These are phyloP conservation scores for Urophycis tenuis DNA, from an alignment of 2,797 vertebrate species.

Conservation along the genomic window DNA sequence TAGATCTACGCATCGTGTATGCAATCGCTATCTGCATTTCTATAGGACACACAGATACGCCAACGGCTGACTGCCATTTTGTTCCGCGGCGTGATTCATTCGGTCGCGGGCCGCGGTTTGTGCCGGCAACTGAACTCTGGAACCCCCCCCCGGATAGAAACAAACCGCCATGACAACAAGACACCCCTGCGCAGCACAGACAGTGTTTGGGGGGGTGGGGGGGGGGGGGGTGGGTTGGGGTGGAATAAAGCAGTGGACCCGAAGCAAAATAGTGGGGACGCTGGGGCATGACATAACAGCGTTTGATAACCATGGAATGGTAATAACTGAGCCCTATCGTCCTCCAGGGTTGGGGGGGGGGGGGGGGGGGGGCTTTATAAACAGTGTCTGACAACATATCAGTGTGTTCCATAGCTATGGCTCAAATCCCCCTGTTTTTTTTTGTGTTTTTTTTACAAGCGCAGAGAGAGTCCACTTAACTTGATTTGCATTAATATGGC, in stretches of 20 bases:
- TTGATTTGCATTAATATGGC: conserved; percentile 50
- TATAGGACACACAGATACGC: too few species aligned
- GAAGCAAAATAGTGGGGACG: not conserved
- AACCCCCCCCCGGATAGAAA: not conserved
- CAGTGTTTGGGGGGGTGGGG: not conserved
- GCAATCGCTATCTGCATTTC: too few species aligned
- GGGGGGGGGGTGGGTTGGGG: too few species aligned
- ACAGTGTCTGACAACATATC: conserved; percentile 12
- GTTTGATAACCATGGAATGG: not conserved
- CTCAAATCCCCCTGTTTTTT: conserved; percentile 23
- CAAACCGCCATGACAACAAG: not conserved
- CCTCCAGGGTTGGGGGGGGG: not conserved
- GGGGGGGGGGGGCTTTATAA: not conserved
- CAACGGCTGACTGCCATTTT: not conserved
- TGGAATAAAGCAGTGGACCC: not conserved
- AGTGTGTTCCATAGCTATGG: conserved; percentile 17
- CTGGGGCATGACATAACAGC: not conserved
- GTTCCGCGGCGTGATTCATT: not conserved
- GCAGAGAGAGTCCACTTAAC: conserved; percentile 51
- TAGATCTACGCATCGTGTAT: too few species aligned
- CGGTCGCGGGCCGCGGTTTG: not conserved
- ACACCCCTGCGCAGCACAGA: too few species aligned
- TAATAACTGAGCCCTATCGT: not conserved
- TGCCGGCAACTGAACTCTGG: not conserved
- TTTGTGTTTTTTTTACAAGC: conserved; percentile 26